Percentiles rank a stretch among this genome's conserved stretches.
Evolutionary conservation across 23 tunicate species (phyloP).

Genomic region (Diplosoma virens): DNA sequence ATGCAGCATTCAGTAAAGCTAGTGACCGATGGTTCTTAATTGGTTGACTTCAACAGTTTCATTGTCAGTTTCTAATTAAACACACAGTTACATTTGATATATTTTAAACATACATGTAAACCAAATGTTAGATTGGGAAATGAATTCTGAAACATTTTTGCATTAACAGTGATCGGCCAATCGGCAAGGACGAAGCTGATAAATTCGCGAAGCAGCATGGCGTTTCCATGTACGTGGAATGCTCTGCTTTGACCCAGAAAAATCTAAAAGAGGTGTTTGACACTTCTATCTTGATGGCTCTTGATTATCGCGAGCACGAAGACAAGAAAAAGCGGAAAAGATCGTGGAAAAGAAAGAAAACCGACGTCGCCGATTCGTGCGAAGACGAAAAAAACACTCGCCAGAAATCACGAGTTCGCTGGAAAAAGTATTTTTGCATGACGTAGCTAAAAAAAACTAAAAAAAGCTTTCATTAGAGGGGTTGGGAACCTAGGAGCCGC

Average conservation of each 20-base stretch:
- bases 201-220: conserved; percentile 56
- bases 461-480: neutral
- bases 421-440: conserved; percentile 1
- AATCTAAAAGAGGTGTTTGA: conserved; percentile 91
- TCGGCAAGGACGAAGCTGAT: conserved; percentile 60
- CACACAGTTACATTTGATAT: too few species aligned
- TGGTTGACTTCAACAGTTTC: too few species aligned
- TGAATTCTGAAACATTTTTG: too few species aligned
- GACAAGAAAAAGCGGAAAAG: conserved; percentile 40
- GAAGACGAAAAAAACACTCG: neutral
- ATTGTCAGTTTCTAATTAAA: too few species aligned
- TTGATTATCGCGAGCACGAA: conserved; percentile 53
- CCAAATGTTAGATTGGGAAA: too few species aligned
- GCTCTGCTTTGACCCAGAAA: conserved; percentile 96
- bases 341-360: conserved; percentile 1
- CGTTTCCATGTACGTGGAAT: conserved; percentile 85
- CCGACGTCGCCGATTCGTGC: neutral
- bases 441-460: neutral
- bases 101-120: too few species aligned
- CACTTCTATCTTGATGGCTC: conserved; percentile 77
- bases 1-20: too few species aligned
- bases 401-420: neutral
- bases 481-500: too few species aligned
- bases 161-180: conserved; percentile 71
- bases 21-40: too few species aligned